Evolutionary conservation across 2,113 vertebrate species (phyloP), one percentile per base, ranked within the genome.

Genomic region (Lophochroa leadbeateri): DNA sequence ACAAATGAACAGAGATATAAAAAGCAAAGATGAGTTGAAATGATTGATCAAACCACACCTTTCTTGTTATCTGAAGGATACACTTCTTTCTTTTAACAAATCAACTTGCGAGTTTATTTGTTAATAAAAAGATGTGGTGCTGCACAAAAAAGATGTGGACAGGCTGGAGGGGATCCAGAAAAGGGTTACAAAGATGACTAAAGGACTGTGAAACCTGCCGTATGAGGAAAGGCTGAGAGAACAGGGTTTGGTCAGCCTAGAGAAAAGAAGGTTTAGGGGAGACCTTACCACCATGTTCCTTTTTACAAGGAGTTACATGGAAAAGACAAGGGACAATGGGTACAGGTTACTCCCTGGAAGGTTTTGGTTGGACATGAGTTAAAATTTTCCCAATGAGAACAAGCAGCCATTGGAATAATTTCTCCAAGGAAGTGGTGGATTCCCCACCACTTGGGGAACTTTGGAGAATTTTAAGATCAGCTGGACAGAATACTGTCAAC

Each of bases 251-350:
- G 16, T 37, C 70, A 50, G 9, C 24, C 31, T 19, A n/a, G 75
- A 50, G 53, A 50, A 57, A 74, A 55, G 27, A 49, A 64, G 4
- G 11, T 27, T 65, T 24, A 71, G 39, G 17, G 37, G 6, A 60
- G 27, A 43, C 31, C 31, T 37, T 23, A 55, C 29, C 44, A 43
- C 27, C 4, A 13, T 19, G 11, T 31, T 71, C 50, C 3, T 67
- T 82, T n/a, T 61, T 23, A 19, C 4, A 29, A 82, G 23, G 35
- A 67, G 7, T n/a, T 46, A 5, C 10, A 13, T 10, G 28, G 31
- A 49, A 72, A 72, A 82, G 41, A 19, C 0, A 0, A 46, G 33
- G 28, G 9, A 4, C 35, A 63, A 46, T 4, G 24, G n/a, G 12
- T 28, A 18, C 21, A 33, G 7, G 50, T 13, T 49, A 9, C 11